phyloP scores from a whole-genome alignment of 2,113 vertebrate genomes.

The Trogon melanurus region DNA sequence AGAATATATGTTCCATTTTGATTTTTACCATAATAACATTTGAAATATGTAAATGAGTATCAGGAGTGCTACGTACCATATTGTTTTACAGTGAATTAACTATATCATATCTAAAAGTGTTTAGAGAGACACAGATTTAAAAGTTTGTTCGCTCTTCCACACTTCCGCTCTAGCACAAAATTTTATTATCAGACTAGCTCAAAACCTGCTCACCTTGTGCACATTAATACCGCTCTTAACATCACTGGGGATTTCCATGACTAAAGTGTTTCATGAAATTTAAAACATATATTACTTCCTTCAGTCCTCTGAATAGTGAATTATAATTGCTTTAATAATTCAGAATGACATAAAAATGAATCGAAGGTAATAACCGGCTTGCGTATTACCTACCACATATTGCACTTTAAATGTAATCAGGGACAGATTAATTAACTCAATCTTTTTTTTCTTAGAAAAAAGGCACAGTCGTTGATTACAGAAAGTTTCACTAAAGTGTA shows the following conservation, averaged over 20 bases:
- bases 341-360: conserved; percentile 39
- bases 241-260: background rate
- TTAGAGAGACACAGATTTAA: background rate
- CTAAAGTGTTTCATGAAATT: conserved; percentile 34
- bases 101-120: background rate
- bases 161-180: background rate
- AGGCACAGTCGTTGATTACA: accelerated
- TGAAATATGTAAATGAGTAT: background rate
- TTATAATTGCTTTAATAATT: conserved; percentile 63
- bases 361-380: conserved; percentile 37
- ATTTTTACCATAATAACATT: background rate
- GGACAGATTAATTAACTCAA: conserved; percentile 25
- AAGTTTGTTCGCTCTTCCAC: background rate
- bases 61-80: background rate
- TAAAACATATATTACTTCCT: conserved; percentile 39
- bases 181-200: background rate
- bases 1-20: background rate
- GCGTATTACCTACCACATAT: conserved; percentile 38
- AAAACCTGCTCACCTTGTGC: background rate
- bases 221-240: background rate
- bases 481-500: background rate
- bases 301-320: conserved; percentile 15
- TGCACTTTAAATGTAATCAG: conserved; percentile 40
- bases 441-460: background rate
- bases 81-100: background rate